Conservation (phyloP, 2,113 vertebrate genomes). For the Mixornis gularis region DNA sequence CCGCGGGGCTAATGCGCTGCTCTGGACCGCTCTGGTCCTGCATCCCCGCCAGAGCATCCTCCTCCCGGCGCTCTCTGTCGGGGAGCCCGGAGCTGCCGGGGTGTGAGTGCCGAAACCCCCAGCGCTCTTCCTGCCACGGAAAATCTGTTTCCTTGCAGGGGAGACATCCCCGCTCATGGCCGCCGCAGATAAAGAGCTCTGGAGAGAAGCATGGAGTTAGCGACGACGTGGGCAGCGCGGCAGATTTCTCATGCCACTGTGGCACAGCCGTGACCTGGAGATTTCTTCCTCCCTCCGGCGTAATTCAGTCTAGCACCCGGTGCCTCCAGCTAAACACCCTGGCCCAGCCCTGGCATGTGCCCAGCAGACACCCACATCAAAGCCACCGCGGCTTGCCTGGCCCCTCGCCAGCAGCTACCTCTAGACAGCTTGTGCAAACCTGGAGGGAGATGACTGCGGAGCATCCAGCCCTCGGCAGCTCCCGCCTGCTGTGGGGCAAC, state of each 20-base stretch:
- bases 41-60: background rate
- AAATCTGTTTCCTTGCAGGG: background rate
- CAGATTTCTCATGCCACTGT: background rate
- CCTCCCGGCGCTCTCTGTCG: background rate
- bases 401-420: constrained; percentile 1
- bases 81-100: background rate
- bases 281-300: background rate
- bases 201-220: background rate
- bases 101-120: background rate
- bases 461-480: background rate
- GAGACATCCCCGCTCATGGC: background rate
- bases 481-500: background rate
- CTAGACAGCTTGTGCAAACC: background rate
- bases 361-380: constrained; percentile 47
- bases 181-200: background rate
- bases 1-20: background rate
- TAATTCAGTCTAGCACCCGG: constrained; percentile 8
- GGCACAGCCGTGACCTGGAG: constrained; percentile 9
- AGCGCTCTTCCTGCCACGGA: background rate
- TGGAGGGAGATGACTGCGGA: background rate
- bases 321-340: constrained; percentile 15
- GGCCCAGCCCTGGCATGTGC: constrained; percentile 10
- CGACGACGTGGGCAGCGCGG: background rate
- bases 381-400: background rate
- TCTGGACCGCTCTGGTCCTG: background rate